Conservation (phyloP, 2,113 vertebrate genomes). For the Eidolon helvum region DNA sequence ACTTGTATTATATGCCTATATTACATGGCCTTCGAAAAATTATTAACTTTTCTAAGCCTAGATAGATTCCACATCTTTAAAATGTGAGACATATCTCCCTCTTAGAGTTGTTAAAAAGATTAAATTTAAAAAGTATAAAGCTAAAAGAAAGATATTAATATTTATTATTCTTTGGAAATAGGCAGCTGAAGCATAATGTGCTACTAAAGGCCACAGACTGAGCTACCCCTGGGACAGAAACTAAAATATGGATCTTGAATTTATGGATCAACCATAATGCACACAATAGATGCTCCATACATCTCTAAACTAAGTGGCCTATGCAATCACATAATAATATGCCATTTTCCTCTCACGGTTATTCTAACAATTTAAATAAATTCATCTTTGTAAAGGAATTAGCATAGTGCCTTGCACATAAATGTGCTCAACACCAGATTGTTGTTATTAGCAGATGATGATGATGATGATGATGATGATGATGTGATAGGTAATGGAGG, state of each 20-base stretch:
- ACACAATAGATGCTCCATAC: neutral
- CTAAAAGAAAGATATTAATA: constrained; percentile 1
- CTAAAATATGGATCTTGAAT: neutral
- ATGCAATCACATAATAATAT: neutral
- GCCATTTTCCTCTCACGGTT: neutral
- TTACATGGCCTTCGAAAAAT: neutral
- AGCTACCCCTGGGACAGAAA: neutral
- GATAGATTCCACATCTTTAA: neutral
- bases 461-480: neutral
- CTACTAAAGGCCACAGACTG: neutral
- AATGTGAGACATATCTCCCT: neutral
- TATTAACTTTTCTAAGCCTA: constrained; percentile 3
- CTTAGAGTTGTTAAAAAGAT: neutral
- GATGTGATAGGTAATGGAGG: neutral
- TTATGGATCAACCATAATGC: neutral
- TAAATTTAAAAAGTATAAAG: neutral
- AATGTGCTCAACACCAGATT: neutral
- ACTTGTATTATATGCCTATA: neutral
- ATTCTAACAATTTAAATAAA: neutral
- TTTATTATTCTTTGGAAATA: constrained; percentile 20
- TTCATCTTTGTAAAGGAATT: constrained; percentile 15
- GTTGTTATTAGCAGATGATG: neutral
- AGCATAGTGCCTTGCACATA: neutral
- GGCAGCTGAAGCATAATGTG: neutral
- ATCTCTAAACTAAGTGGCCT: constrained; percentile 5